phyloP scores from a whole-genome alignment of 2,797 vertebrate genomes.

The Rhyacichthys aspro region DNA sequence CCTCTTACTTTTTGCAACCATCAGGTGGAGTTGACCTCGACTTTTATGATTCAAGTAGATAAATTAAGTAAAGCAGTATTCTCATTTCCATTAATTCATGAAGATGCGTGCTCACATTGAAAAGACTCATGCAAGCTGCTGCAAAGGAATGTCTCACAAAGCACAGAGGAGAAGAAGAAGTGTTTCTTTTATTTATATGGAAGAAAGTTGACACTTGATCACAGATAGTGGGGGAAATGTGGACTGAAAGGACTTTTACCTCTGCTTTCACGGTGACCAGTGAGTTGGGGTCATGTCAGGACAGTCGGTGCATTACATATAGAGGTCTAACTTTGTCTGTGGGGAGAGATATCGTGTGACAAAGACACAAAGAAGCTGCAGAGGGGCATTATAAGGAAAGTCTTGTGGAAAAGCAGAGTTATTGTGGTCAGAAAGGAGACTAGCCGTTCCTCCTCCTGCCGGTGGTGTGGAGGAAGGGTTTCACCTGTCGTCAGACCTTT shows the following conservation, averaged over 20 bases:
- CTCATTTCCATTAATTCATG: too few relatives aligned
- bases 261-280: not conserved
- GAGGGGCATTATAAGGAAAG: not conserved
- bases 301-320: constrained; percentile 6
- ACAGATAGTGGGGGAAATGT: not conserved
- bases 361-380: not conserved
- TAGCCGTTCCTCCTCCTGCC: not conserved
- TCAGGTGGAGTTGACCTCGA: too few relatives aligned
- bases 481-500: not conserved
- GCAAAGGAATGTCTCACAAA: constrained; percentile 38
- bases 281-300: constrained; percentile 13
- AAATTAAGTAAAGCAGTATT: too few relatives aligned
- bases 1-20: not conserved
- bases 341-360: not conserved
- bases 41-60: too few relatives aligned
- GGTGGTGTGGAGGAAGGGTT: not conserved
- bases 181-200: constrained; percentile 1
- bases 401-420: not conserved
- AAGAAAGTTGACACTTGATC: constrained; percentile 5
- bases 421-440: not conserved
- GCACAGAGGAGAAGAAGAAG: constrained; percentile 11
- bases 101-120: not conserved
- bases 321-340: constrained; percentile 12
- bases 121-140: constrained; percentile 12
- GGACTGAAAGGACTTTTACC: constrained; percentile 5